Evolutionary conservation across 2,797 vertebrate species (phyloP), one percentile per base, ranked within the genome.

Genomic region (Hylomyscus alleni): DNA sequence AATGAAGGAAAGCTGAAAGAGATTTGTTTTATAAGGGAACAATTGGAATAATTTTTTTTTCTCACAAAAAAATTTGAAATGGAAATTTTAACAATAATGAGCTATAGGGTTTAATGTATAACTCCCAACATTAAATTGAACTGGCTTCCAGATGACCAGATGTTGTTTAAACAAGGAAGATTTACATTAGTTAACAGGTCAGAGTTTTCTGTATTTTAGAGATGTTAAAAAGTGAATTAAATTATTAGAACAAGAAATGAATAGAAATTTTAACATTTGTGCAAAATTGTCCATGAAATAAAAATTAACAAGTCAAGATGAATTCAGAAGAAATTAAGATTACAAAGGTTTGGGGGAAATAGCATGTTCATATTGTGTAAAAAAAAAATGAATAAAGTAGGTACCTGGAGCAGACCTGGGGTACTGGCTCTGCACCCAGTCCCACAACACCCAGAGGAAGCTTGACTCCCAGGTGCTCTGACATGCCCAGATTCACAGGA

Each of bases 291-390:
- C 60, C 26, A 93, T 77, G 3, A 88, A 56, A 65, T 60, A 56
- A 47, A 89, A 13, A 76, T 40, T 72, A 88, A 56, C 19, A 95
- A 95, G 87, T 86, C 31, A 92, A 95, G 80, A 84, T 54, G 15
- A 83, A 89, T 62, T 89, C 67, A 84, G 29, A 8, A 95, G 13
- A 92, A 78, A 89, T 86, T 73, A 85, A 80, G 22, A 72, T 77
- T 22, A 89, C 73, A 52, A 94, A 89, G 0, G 9, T 1, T 76
- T 0, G 65, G 29, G 34, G 26, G 0, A 93, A 11, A 60, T 15
- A 65, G 22, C 8, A n/a, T 80, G 50, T 78, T 4, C 15, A 92
- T 6, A 69, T 1, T 67, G 4, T 37, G n/a, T 95, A 40, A 93
- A 62, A 89, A 40, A 93, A 62, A 89, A 96, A 97, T 83, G 15